Base-by-base conservation (phyloP, 2,797 vertebrate genomes). In the Channallabes apus region DNA sequence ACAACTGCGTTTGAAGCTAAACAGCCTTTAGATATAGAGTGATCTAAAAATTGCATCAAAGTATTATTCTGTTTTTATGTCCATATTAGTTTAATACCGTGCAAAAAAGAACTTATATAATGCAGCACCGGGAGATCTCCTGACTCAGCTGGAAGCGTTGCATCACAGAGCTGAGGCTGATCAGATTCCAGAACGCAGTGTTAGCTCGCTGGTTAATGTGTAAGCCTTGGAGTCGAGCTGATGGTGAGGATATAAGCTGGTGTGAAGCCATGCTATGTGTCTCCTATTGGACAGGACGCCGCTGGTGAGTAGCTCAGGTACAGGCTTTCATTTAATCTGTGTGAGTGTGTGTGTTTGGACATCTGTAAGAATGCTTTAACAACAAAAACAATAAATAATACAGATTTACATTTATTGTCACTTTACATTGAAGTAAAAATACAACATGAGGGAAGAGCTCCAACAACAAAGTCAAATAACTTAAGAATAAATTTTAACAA, bases 161-260 rank as follows among this genome's bases (percentile, higher is more conserved):
- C 59, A 35, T 59, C 75, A 78, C 17, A 15, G 11, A 11, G 27
- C 27, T 1, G 4, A 0, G 11, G 8, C 27, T 32, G 73, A 58
- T 58, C 20, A 27, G 51, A 46, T 27, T 12, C 5, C 27, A 20
- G 54, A 6, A 15, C 20, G 15, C 29, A 3, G 56, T 56, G 35
- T 79, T 62, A n/a, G 32, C 32, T 17, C 4, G 22, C 77, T 41
- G 77, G 59, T 80, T 80, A 80, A 80, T 64, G 59, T 46, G 78
- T 80, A 51, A 80, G 4, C 14, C 1, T 0, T 0, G 0, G 2
- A 7, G 58, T 46, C 3, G 17, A 15, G 32, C 58, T 12, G 77
- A 79, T 27, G 77, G 3, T 64, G 35, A 64, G 61, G 35, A 64
- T 80, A 80, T 46, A 80, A 80, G 4, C 61, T 46, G 59, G 59